phyloP scores from a whole-genome alignment of 1,140 invertebrate species.

The Amphibalanus amphitrite region DNA sequence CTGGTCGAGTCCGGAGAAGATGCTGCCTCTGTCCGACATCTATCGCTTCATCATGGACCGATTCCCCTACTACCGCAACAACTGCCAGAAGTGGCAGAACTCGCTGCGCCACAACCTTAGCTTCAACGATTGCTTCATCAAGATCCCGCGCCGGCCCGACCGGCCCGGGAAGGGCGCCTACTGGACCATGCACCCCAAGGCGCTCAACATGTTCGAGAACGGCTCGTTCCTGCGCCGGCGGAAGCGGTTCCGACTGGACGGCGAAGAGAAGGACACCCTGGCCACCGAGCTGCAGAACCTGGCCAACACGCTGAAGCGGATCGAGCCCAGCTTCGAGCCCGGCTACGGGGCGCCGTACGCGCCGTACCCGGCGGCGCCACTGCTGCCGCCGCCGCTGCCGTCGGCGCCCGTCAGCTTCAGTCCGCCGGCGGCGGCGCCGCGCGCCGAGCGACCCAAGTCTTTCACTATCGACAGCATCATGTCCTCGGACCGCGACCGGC shows the following conservation, averaged over 20 bases:
- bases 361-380: too few species aligned
- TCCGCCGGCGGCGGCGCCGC: too few species aligned
- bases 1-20: slow-evolving; percentile 81
- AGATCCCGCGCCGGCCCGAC: slow-evolving; percentile 73
- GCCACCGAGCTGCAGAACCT: background rate
- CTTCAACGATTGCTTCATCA: slow-evolving; percentile 89
- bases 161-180: slow-evolving; percentile 78
- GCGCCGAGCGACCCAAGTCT: too few species aligned
- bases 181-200: slow-evolving; percentile 72
- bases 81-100: slow-evolving; percentile 76
- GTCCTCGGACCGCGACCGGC: too few species aligned
- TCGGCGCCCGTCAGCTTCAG: too few species aligned
- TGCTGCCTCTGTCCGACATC: slow-evolving; percentile 84
- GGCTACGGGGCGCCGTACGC: too few species aligned
- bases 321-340: too few species aligned
- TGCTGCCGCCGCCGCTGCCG: too few species aligned
- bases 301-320: too few species aligned
- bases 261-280: slow-evolving; percentile 49
- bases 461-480: too few species aligned
- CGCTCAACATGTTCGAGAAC: slow-evolving; percentile 87
- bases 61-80: slow-evolving; percentile 77
- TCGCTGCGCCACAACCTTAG: slow-evolving; percentile 70
- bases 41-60: slow-evolving; percentile 82
- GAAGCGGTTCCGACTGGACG: slow-evolving; percentile 72
- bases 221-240: slow-evolving; percentile 66